Evolutionary conservation across 2,113 vertebrate species (phyloP).

Genomic region (Calidris pugnax): DNA sequence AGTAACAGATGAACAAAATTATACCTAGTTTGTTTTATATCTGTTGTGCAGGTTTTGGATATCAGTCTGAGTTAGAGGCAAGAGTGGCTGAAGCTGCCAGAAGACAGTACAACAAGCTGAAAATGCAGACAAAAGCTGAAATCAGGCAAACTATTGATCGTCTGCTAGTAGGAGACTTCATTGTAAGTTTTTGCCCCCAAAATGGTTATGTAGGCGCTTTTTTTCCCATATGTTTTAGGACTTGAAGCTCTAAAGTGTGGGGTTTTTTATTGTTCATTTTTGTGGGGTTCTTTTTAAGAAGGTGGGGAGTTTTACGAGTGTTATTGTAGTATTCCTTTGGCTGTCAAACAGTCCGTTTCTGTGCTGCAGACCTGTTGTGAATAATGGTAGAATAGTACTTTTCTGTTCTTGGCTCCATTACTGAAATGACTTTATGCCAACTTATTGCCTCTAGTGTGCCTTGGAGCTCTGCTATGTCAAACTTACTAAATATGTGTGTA

Average conservation of each 20-base stretch:
- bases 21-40: not conserved
- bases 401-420: not conserved
- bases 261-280: not conserved
- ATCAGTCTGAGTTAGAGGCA: conserved; percentile 94
- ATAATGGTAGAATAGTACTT: not conserved
- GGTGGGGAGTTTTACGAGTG: not conserved
- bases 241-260: not conserved
- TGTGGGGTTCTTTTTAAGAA: not conserved
- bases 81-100: conserved; percentile 93
- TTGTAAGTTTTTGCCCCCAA: conserved; percentile 80
- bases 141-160: conserved; percentile 96
- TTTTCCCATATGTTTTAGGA: not conserved
- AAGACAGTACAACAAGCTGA: conserved; percentile 96
- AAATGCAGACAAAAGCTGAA: conserved; percentile 98
- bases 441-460: not conserved
- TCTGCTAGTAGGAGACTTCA: conserved; percentile 94
- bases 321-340: not conserved
- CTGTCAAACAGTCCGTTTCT: not conserved
- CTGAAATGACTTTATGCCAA: not conserved
- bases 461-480: not conserved
- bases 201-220: not conserved
- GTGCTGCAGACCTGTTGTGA: not conserved
- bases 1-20: not conserved
- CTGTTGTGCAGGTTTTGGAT: conserved; percentile 87
- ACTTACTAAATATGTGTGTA: not conserved